Base-by-base conservation (phyloP, 2,888 invertebrate species). In the Drosophila flavopinicola region DNA sequence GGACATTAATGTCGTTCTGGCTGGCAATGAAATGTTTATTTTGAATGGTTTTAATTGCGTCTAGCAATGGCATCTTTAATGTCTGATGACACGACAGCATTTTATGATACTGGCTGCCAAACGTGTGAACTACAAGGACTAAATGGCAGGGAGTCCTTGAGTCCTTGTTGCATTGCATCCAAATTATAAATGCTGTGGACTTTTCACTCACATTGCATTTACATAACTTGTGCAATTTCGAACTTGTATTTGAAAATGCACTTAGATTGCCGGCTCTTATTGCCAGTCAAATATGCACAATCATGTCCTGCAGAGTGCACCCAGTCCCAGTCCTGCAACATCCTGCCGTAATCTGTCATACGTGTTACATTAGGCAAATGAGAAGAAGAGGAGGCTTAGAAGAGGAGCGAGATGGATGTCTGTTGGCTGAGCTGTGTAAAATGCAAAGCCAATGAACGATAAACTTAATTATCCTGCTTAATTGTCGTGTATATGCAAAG, bases 381-480 rank as follows among this genome's bases (percentile, higher is more conserved):
- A 24, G 13, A 38, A 10, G 32, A 35, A 42, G n/a, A n/a, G n/a
- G n/a, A n/a, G n/a, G n/a, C n/a, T n/a, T 35, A 30, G 10, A 6
- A 32, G 20, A 17, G 6, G 25, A 47, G 56, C 9, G 24, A 33
- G 5, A 13, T 6, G 2, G 24, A 35, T 1, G 5, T 20, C 53
- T 35, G 11, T 3, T 15, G 30, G 29, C 15, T 42, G 47, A 30
- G 54, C 27, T 42, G 53, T 37, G 30, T 33, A 47, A 66, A 66
- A 47, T 60, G 61, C 85, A 69, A 68, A 73, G 85, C 82, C 82
- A 84, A 86, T 83, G 85, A 80, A 87, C 84, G 89, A 89, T 88
- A 89, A 89, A 88, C 88, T 87, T 87, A 89, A 89, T 89, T 89
- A 89, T 89, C 78, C 80, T 67, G 77, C 78, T 78, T 88, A 88